Evolutionary conservation across 2,888 invertebrate genomes (phyloP), one percentile per base, ranked within the genome.

Genomic region (Keiferia lycopersicella): DNA sequence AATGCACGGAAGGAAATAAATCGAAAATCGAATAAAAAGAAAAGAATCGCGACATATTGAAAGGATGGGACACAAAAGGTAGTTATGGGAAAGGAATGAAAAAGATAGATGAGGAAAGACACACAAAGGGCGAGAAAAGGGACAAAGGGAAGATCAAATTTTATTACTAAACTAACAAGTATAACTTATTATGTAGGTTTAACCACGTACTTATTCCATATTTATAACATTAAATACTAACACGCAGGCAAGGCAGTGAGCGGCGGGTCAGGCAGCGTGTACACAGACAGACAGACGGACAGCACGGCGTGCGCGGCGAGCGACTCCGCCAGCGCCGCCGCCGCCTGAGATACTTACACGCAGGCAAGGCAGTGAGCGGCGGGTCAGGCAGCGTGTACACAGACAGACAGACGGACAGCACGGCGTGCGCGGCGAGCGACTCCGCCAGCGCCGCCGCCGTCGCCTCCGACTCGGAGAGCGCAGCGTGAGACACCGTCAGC

Each of bases 181-280:
- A n/a, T n/a, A n/a, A n/a, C n/a, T n/a, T n/a, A n/a, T n/a, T n/a
- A n/a, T n/a, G n/a, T n/a, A n/a, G n/a, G n/a, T n/a, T n/a, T n/a
- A n/a, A n/a, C n/a, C n/a, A n/a, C n/a, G n/a, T n/a, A n/a, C n/a
- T n/a, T n/a, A n/a, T n/a, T n/a, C n/a, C n/a, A n/a, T n/a, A n/a
- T n/a, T n/a, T n/a, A n/a, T n/a, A n/a, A n/a, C n/a, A n/a, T n/a
- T n/a, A n/a, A n/a, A n/a, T 26, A 80, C 83, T 74, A 79, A 95
- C 95, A 86, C 73, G 95, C 94, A 22, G 96, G 95, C 71, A 96
- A 86, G 11, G 95, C 94, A 69, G 94, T 93, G 78, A 93, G 94
- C 66, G 94, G 93, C 61, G 94, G 90, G 71, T 93, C 92, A 70
- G 94, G 93, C 71, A 93, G 94, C n/a, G 95, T 92, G 82, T 95